phyloP scores from a whole-genome alignment of 2,888 invertebrate species.

The Hirtodrosophila confusa region DNA sequence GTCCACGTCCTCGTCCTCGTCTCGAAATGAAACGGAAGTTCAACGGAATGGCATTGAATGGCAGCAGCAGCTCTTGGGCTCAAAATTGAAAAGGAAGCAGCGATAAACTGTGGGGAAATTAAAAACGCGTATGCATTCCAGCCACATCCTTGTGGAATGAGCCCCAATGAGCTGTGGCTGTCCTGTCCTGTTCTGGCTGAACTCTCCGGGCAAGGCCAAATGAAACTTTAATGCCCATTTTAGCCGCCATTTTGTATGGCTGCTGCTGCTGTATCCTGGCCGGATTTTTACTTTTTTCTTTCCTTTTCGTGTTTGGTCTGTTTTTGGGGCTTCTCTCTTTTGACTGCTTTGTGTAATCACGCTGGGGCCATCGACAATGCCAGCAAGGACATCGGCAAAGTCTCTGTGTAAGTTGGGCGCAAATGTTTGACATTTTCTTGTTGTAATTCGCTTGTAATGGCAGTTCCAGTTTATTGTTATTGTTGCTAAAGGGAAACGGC shows the following conservation, averaged over 20 bases:
- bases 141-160: constrained; percentile 14
- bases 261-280: constrained; percentile 10
- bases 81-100: constrained; percentile 54
- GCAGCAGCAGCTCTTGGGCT: constrained; percentile 14
- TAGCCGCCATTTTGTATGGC: constrained; percentile 14
- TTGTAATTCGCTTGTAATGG: constrained; percentile 72
- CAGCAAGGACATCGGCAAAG: constrained; percentile 11
- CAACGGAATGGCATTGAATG: constrained; percentile 67
- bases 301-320: neutral
- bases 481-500: constrained; percentile 26
- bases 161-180: neutral
- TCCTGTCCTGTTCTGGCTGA: neutral
- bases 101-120: constrained; percentile 71
- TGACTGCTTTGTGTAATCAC: constrained; percentile 29
- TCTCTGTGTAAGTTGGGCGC: constrained; percentile 16
- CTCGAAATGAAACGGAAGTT: constrained; percentile 73
- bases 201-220: constrained; percentile 14
- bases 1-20: neutral
- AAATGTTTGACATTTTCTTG: constrained; percentile 65
- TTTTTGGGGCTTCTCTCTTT: constrained; percentile 5
- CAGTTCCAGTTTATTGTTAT: constrained; percentile 33
- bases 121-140: constrained; percentile 61
- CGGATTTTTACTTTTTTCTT: constrained; percentile 24
- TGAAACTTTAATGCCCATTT: constrained; percentile 46
- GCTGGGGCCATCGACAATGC: constrained; percentile 15